Base-by-base conservation (phyloP, 1,140 invertebrate species). In the Hermetia illucens region DNA sequence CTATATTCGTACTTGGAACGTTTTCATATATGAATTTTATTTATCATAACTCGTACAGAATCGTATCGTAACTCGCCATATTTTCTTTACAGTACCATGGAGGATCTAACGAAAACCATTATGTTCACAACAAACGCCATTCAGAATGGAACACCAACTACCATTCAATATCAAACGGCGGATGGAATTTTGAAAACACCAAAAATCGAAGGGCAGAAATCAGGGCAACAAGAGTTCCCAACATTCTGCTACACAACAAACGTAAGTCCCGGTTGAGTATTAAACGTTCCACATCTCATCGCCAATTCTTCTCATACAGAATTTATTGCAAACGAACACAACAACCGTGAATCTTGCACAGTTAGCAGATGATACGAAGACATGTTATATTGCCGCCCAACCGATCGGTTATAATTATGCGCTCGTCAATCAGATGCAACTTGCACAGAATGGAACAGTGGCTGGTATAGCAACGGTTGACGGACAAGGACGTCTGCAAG, bases 331-430 rank as follows among this genome's bases (percentile, higher is more conserved):
- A n/a, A n/a, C n/a, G n/a, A 65, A 68, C 16, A 53, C 62, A 2
- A 62, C 61, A 2, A 71, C 71, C 19, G 74, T 77, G 0, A 77
- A 76, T 50, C 68, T 77, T 52, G 73, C 74, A 9, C 74, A 77
- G 50, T 53, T 67, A 47, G 40, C 48, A n/a, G 69, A 71, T 36
- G 75, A 77, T 54, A 76, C 74, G 45, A 73, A 73, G 50, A 73
- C 70, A 19, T 77, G 74, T 50, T 79, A 79, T 45, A 77, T 79
- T 40, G 73, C 75, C 18, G 75, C 77, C 49, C 75, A 75, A 4
- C 76, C 77, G 43, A 71, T 72, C 34, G 57, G 57, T 13, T 77
- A 77, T 47, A 79, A 79, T 49, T 79, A 79, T 46, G 75, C 69
- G 2, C 52, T 72, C 24, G 69, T 71, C 5, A 71, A 72, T 51